A percentile compares a stretch with the other conserved stretches of the same genome.
These are phyloP conservation scores for Yasuhikotakia modesta DNA, from an alignment of 2,797 vertebrate species.

Conservation along the genomic window DNA sequence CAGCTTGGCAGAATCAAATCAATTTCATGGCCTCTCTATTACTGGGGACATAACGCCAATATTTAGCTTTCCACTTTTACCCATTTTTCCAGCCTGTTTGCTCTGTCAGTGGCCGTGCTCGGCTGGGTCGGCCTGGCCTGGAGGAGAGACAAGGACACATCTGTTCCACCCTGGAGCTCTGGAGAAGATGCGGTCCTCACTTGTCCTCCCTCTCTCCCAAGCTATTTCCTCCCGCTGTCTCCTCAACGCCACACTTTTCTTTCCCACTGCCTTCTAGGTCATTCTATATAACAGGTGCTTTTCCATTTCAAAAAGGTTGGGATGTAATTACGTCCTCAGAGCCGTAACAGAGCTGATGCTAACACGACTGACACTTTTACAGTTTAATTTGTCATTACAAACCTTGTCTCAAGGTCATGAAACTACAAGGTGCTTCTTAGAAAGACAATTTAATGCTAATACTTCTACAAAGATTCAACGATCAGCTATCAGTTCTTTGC, in stretches of 20 bases:
- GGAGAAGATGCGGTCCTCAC: slow-evolving; percentile 49
- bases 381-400: neutral
- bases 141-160: slow-evolving; percentile 63
- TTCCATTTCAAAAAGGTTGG: neutral
- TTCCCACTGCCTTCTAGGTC: slow-evolving; percentile 6
- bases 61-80: slow-evolving; percentile 71
- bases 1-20: slow-evolving; percentile 73
- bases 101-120: slow-evolving; percentile 66
- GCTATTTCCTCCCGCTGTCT: slow-evolving; percentile 27
- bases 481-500: neutral
- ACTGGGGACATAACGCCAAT: slow-evolving; percentile 68
- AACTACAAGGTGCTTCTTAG: neutral
- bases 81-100: slow-evolving; percentile 64
- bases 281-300: neutral
- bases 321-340: neutral
- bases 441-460: neutral
- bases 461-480: neutral
- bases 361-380: neutral
- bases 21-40: slow-evolving; percentile 77
- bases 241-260: slow-evolving; percentile 7
- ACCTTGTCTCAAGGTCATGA: neutral
- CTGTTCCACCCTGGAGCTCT: slow-evolving; percentile 63
- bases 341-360: neutral
- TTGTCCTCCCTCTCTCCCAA: slow-evolving; percentile 3
- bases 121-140: slow-evolving; percentile 57